phyloP scores from a whole-genome alignment of 1,140 invertebrate genomes.

The Ips nitidus region DNA sequence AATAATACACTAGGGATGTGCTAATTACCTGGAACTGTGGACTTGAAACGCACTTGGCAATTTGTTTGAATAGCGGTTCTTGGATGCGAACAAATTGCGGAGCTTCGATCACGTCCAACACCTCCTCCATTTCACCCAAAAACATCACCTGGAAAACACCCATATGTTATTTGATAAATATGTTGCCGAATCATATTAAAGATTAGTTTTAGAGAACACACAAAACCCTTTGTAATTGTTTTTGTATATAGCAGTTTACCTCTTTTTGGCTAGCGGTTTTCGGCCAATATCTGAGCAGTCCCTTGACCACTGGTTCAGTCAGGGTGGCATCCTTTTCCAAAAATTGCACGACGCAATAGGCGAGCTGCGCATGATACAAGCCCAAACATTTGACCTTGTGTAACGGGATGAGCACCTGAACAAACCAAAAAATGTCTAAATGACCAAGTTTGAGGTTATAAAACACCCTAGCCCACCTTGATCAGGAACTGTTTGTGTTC shows the following conservation, averaged over 20 bases:
- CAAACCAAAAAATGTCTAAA: no score
- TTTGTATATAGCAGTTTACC: conserved; percentile 45
- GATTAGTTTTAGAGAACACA: no score
- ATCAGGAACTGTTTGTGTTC: conserved; percentile 98
- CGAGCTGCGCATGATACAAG: conserved; percentile 94
- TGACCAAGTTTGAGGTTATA: no score
- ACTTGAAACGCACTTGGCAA: conserved; percentile 97
- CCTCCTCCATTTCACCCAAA: conserved; percentile 96
- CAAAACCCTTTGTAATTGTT: no score
- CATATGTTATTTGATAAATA: background rate
- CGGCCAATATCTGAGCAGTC: conserved; percentile 98
- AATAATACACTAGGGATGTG: background rate
- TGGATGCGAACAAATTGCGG: conserved; percentile 98
- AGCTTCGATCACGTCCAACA: conserved; percentile 98
- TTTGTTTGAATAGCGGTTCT: conserved; percentile 94
- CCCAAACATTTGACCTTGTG: conserved; percentile 96
- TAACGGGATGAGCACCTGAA: conserved; percentile 78
- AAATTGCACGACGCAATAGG: conserved; percentile 99
- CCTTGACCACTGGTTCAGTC: conserved; percentile 94
- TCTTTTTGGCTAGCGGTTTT: conserved; percentile 99
- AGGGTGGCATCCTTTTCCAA: conserved; percentile 97
- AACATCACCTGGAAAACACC: conserved; percentile 77
- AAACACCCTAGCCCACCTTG: conserved; percentile 67
- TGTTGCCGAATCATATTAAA: no score
- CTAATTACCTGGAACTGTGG: conserved; percentile 88